Evolutionary conservation across 2,888 invertebrate genomes (phyloP), one percentile per base, ranked within the genome.

Genomic region (Antheraea yamamai): DNA sequence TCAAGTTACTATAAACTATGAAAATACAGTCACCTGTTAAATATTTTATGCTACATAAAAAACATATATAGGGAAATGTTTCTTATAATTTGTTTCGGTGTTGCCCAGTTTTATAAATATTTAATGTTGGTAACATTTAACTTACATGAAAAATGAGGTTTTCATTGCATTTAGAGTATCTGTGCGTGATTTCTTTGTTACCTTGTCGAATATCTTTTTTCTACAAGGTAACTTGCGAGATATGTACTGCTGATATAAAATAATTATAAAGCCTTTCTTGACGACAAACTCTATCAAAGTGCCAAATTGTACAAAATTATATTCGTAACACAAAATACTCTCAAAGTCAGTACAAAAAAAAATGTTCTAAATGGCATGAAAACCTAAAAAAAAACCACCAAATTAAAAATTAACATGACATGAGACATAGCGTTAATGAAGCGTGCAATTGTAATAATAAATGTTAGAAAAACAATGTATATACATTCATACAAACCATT

Each of bases 371-470:
- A 70, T 70, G 20, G 10, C 20, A 70, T 70, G 70, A 70, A 70
- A 39, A 70, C 39, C 70, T 39, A 55, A 74, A 76, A 61, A 23
- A 73, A 81, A 58, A 80, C 78, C 30, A 66, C 30, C 64, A 66
- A 66, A 26, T 30, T 30, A 66, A 66, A 66, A 66, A 30, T 30
- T 30, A 66, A 66, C 30, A 66, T 30, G 14, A 66, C 26, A 66
- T 30, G 10, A 61, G 6, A 61, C 75, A 79, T 75, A 77, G 73
- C 77, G 77, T 72, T 75, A 75, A 79, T 76, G 76, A 76, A 80
- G 76, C 76, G 74, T 75, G 70, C 70, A 70, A 70, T 68, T 18
- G 35, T 30, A 30, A 35, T 3, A 39, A 39, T 39, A 70, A 70
- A 30, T 66, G 18, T 30, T 66, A 66, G 26, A 66, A 66, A 30